These are phyloP conservation scores for Sabellastarte sp. DNA, from an alignment of 2,888 invertebrate genomes.

Conservation along the genomic window DNA sequence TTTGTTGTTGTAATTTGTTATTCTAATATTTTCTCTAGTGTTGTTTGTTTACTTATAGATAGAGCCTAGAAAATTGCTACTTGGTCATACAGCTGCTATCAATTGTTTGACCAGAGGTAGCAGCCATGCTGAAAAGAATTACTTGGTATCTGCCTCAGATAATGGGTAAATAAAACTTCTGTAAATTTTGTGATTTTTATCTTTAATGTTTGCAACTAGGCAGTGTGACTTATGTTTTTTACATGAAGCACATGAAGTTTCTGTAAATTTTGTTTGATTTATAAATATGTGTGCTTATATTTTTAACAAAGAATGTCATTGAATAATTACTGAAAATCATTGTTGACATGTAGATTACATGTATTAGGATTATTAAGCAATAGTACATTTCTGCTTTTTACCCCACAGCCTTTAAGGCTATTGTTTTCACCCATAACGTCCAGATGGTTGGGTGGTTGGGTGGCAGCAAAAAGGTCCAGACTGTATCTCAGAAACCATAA, in stretches of 20 bases:
- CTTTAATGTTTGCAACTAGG: too few relatives aligned
- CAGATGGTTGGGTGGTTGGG: too few relatives aligned
- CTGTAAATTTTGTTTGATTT: neutral
- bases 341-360: too few relatives aligned
- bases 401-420: too few relatives aligned
- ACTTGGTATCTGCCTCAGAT: constrained; percentile 90
- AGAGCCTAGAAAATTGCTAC: constrained; percentile 64
- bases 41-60: neutral
- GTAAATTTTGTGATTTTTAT: too few relatives aligned
- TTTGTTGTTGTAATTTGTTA: neutral
- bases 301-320: neutral
- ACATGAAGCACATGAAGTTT: neutral
- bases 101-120: constrained; percentile 74
- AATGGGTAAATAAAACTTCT: constrained; percentile 68
- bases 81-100: constrained; percentile 95
- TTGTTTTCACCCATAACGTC: too few relatives aligned
- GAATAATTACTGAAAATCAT: too few relatives aligned
- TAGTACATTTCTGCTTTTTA: too few relatives aligned
- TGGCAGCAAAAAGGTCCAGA: too few relatives aligned
- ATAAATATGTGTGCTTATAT: neutral
- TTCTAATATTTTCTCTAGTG: neutral
- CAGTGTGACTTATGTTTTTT: too few relatives aligned
- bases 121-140: constrained; percentile 76
- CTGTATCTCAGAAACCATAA: too few relatives aligned
- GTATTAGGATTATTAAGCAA: too few relatives aligned